A percentile compares a stretch with the other conserved stretches of the same genome.
Conservation (phyloP, 2,113 vertebrate species). For the Hyperopisus bebe region DNA sequence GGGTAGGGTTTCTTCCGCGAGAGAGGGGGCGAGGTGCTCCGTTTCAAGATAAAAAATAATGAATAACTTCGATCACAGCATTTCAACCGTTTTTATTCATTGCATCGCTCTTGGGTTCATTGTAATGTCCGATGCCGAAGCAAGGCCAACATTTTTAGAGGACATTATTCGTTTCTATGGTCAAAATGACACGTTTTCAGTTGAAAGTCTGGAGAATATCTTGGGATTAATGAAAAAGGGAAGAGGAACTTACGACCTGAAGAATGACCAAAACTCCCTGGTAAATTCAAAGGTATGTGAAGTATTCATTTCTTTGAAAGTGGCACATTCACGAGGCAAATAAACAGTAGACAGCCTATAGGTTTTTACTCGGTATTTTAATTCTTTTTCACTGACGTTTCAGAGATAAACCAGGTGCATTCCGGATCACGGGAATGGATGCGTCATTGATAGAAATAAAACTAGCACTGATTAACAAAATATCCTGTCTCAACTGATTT, state of each 20-base stretch:
- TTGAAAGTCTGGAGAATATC: slow-evolving; percentile 44
- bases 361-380: background rate
- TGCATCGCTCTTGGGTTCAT: background rate
- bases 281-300: slow-evolving; percentile 41
- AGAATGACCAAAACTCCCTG: slow-evolving; percentile 39
- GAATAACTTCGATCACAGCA: background rate
- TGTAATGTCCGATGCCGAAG: background rate
- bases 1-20: background rate
- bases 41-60: background rate
- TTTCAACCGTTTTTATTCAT: background rate
- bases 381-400: background rate
- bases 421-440: background rate
- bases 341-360: background rate
- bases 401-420: background rate
- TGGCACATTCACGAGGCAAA: background rate
- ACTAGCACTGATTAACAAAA: background rate
- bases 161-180: slow-evolving; percentile 51
- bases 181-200: slow-evolving; percentile 46
- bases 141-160: slow-evolving; percentile 30
- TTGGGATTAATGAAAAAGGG: slow-evolving; percentile 49
- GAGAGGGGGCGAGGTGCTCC: background rate
- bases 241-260: slow-evolving; percentile 16
- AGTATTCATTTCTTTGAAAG: background rate
- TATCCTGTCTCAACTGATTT: background rate
- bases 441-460: background rate